phyloP scores from a whole-genome alignment of 2,888 invertebrate genomes.

The Cephus rjabovi region DNA sequence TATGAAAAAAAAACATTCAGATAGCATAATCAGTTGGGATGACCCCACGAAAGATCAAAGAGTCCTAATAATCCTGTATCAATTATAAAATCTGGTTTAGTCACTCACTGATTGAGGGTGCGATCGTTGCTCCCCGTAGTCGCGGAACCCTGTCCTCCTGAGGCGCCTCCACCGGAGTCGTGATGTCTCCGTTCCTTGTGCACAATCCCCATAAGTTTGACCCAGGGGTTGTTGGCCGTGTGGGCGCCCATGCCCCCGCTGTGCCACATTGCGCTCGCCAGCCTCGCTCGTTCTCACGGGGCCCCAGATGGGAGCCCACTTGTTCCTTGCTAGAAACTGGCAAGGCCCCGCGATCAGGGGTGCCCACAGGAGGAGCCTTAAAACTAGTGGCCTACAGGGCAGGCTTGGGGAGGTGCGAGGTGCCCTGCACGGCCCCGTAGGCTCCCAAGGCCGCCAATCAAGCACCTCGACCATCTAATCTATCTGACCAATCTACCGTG shows the following conservation, averaged over 20 bases:
- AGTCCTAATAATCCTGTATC: too few species aligned
- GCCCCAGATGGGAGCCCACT: constrained; percentile 48
- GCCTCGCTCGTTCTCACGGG: constrained; percentile 53
- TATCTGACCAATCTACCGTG: constrained; percentile 41
- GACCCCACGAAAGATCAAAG: too few species aligned
- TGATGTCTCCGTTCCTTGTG: constrained; percentile 80
- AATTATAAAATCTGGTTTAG: background rate
- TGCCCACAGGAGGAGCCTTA: constrained; percentile 27
- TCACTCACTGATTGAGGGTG: constrained; percentile 78
- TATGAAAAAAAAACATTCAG: too few species aligned
- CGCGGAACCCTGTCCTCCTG: constrained; percentile 64
- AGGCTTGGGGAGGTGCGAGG: constrained; percentile 55
- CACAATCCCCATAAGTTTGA: constrained; percentile 85
- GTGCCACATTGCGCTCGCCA: constrained; percentile 78
- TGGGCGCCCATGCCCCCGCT: constrained; percentile 81
- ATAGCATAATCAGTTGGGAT: too few species aligned
- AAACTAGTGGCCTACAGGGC: constrained; percentile 30
- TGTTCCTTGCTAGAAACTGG: constrained; percentile 35
- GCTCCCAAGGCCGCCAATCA: constrained; percentile 61
- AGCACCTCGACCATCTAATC: constrained; percentile 64
- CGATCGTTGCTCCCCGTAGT: constrained; percentile 72
- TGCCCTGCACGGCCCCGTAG: constrained; percentile 63
- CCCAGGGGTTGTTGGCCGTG: constrained; percentile 83
- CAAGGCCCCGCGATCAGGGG: constrained; percentile 31
- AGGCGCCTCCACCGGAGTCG: constrained; percentile 70